phyloP scores from a whole-genome alignment of 1,140 invertebrate genomes.

The Myzus persicae region DNA sequence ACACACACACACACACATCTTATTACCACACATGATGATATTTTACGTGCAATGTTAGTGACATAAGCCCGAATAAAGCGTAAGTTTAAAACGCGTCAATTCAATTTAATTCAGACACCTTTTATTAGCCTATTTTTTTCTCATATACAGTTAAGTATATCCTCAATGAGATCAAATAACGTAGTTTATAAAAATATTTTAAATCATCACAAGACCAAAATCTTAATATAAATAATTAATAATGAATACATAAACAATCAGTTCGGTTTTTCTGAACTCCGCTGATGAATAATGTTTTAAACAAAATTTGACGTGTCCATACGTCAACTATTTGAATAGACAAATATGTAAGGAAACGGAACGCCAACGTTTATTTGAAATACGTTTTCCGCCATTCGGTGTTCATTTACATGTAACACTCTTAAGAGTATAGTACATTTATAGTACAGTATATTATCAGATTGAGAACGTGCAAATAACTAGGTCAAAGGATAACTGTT shows the following conservation, averaged over 20 bases:
- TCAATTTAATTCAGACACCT: neutral
- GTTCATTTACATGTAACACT: neutral
- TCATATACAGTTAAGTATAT: neutral
- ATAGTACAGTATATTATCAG: neutral
- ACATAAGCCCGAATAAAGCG: neutral
- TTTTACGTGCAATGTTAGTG: neutral
- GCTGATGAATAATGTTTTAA: neutral
- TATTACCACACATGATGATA: neutral
- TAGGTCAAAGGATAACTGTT: constrained; percentile 39
- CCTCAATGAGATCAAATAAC: neutral
- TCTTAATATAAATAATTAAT: neutral
- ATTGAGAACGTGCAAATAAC: neutral
- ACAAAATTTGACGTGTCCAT: neutral
- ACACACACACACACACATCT: neutral
- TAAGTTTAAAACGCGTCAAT: neutral
- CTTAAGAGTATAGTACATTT: neutral
- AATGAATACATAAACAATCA: neutral
- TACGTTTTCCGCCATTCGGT: too few relatives aligned
- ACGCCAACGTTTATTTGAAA: neutral
- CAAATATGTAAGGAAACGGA: neutral
- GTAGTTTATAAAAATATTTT: neutral
- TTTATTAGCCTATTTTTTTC: neutral
- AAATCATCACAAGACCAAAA: neutral
- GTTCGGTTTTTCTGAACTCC: neutral
- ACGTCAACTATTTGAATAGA: neutral